phyloP scores from a whole-genome alignment of 2,113 vertebrate species.

The Fulmarus glacialis region DNA sequence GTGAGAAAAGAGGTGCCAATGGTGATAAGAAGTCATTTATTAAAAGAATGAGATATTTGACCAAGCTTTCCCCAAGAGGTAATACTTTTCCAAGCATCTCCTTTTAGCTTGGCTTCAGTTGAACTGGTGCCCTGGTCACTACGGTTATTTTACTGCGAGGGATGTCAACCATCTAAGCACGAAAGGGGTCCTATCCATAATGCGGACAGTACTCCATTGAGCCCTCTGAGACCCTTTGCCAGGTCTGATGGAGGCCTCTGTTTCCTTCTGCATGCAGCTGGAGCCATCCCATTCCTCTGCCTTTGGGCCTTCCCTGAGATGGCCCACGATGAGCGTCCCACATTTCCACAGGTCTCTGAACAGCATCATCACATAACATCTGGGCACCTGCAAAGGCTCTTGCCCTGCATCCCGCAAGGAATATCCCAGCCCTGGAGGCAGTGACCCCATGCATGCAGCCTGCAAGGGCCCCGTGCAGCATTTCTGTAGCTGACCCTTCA shows the following conservation, averaged over 20 bases:
- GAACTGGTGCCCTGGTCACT: neutral
- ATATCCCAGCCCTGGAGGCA: neutral
- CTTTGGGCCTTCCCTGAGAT: neutral
- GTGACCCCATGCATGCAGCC: neutral
- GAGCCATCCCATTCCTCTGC: rapidly evolving
- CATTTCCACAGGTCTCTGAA: neutral
- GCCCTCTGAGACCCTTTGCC: neutral
- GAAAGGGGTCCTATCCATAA: neutral
- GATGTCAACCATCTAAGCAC: neutral
- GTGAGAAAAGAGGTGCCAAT: too few species aligned
- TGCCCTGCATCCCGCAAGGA: neutral
- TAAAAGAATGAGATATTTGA: too few species aligned
- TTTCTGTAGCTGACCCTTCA: too few species aligned
- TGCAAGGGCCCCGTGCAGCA: neutral
- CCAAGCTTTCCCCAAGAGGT: too few species aligned
- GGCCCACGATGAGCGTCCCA: rapidly evolving
- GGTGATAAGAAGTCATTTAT: neutral
- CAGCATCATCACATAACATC: neutral
- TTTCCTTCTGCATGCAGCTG: neutral
- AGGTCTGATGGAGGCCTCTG: neutral
- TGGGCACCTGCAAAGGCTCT: neutral
- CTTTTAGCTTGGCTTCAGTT: neutral
- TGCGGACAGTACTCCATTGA: rapidly evolving
- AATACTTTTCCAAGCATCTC: neutral
- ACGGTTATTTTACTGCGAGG: rapidly evolving